Evolutionary conservation across 2,888 invertebrate genomes (phyloP), one percentile per base, ranked within the genome.

Genomic region (Busseola fusca): DNA sequence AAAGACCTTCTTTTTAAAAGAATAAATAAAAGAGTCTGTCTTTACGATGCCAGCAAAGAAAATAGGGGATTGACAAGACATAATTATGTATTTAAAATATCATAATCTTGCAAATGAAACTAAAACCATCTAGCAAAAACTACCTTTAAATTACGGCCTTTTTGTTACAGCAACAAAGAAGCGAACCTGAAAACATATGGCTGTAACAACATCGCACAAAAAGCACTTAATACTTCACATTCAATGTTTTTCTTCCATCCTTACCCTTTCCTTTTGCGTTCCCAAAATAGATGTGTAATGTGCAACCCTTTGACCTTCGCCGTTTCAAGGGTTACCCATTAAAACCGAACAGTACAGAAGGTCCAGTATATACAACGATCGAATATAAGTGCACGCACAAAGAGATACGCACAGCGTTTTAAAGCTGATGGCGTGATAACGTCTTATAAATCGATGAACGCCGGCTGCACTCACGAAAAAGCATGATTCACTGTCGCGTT

Each of bases 191-290:
- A 78, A 57, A n/a, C 73, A 60, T 64, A 67, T 68, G 37, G 25
- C n/a, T 60, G 42, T 67, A 79, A 79, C 74, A 77, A 77, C 60
- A 79, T 67, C 74, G n/a, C 59, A 52, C 80, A 77, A 79, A 73
- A 77, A 77, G 79, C 79, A 77, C 67, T 80, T 74, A 74, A 74
- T 68, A 68, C 62, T 27, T 62, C 40, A 63, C 34, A 74, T 79
- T 57, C 50, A 62, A 57, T 69, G 75, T 77, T 77, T 68, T 77
- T 79, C 63, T 74, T 77, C 57, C 68, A 69, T 48, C 12, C 25
- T 48, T 56, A 74, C 59, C 76, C 59, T 72, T 78, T 72, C 48
- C 65, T 34, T 54, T 45, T 70, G 52, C 70, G 40, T 57, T 74
- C 56, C 48, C 60, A 1, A 80, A 76, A 80, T 66, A 78, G 64